Evolutionary conservation across 2,113 vertebrate genomes (phyloP).

Genomic region (Meriones unguiculatus): DNA sequence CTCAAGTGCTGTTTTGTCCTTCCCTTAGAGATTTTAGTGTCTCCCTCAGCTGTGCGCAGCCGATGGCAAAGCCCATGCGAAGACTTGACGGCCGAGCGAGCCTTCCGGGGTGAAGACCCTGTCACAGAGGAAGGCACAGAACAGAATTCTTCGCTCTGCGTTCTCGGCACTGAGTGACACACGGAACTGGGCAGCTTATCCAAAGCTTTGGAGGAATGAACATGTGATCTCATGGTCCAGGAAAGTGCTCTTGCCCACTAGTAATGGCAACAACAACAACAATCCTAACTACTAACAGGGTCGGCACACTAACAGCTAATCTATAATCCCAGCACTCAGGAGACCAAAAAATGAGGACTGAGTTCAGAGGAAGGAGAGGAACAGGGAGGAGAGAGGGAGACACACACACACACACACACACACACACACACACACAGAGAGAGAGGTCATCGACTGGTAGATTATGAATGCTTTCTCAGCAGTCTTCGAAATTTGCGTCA

Average conservation of each 20-base stretch:
- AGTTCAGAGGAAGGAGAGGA: neutral
- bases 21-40: neutral
- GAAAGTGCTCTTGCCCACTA: neutral
- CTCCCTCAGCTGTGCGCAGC: neutral
- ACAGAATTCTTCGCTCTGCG: neutral
- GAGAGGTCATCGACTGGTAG: neutral
- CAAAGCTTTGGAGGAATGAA: neutral
- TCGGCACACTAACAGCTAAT: neutral
- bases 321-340: neutral
- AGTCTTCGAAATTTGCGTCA: neutral
- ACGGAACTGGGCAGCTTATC: neutral
- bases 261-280: neutral
- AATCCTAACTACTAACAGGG: neutral
- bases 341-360: neutral
- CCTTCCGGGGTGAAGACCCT: neutral
- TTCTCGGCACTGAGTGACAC: neutral
- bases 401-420: no score
- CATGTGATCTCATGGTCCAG: no score
- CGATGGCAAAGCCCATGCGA: neutral
- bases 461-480: neutral
- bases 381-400: no score
- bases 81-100: neutral
- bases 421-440: no score
- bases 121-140: no score
- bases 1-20: neutral